Evolutionary conservation across 2,113 vertebrate genomes (phyloP).

Genomic region (Mohoua ochrocephala): DNA sequence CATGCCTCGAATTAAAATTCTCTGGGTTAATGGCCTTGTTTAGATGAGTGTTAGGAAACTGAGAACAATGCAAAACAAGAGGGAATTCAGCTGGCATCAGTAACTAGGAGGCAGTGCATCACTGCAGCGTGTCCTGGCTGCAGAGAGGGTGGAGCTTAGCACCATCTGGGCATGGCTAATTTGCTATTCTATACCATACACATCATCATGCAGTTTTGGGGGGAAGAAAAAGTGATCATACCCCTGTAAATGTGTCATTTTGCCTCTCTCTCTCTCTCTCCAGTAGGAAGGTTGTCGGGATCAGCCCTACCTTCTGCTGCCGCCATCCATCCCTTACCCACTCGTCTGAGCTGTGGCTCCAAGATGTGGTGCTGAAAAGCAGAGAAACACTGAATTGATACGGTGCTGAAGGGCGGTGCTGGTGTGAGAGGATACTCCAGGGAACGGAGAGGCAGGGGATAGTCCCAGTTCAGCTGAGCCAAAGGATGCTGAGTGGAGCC

Average conservation of each 20-base stretch:
- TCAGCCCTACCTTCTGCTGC: background rate
- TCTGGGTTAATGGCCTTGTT: background rate
- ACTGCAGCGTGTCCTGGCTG: too few relatives aligned
- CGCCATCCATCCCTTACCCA: too few relatives aligned
- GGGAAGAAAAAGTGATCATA: background rate
- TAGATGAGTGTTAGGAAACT: background rate
- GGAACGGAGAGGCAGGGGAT: rapidly evolving
- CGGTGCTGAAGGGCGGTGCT: rapidly evolving
- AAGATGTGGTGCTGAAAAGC: background rate
- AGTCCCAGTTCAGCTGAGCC: background rate
- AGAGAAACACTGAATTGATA: rapidly evolving
- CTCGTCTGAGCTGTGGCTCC: background rate
- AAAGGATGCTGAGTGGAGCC: background rate
- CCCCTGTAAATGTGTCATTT: background rate
- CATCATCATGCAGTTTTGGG: rapidly evolving
- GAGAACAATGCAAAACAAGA: background rate
- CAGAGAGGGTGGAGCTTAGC: background rate
- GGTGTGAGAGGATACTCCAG: rapidly evolving
- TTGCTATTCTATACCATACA: too few relatives aligned
- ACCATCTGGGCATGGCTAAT: rapidly evolving
- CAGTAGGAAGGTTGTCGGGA: background rate
- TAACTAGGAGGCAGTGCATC: background rate
- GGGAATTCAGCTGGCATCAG: background rate
- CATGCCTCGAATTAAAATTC: background rate
- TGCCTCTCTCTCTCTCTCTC: too few relatives aligned